phyloP scores from a whole-genome alignment of 2,797 vertebrate species.

The Pseudochirops cupreus region DNA sequence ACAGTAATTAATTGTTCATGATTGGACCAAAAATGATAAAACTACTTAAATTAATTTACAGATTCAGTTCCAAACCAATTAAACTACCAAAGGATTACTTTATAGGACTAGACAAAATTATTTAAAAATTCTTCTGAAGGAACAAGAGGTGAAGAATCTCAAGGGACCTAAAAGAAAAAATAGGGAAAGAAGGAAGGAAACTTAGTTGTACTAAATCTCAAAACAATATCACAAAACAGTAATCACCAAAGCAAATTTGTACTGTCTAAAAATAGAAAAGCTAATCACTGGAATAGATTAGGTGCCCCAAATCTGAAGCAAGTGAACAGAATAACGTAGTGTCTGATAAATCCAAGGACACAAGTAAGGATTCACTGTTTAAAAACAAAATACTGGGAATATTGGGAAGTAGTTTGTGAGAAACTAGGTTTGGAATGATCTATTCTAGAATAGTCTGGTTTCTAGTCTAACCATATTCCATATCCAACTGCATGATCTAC shows the following conservation, averaged over 20 bases:
- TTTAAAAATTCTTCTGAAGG: slow-evolving; percentile 43
- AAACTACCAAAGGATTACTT: slow-evolving; percentile 50
- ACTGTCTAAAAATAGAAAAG: neutral
- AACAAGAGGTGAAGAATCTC: slow-evolving; percentile 19
- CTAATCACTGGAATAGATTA: neutral
- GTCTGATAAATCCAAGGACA: neutral
- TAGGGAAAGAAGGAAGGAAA: neutral
- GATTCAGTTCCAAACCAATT: slow-evolving; percentile 54
- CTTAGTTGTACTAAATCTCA: neutral
- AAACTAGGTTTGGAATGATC: neutral
- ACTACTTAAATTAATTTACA: slow-evolving; percentile 61
- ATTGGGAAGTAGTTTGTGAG: neutral
- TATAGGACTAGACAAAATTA: slow-evolving; percentile 54
- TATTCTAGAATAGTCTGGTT: neutral
- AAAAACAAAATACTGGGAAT: neutral
- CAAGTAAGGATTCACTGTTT: neutral
- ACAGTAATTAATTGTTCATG: neutral
- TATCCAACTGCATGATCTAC: neutral
- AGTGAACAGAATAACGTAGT: neutral
- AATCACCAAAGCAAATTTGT: neutral
- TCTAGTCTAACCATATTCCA: neutral
- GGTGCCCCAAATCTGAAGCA: neutral
- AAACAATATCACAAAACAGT: neutral
- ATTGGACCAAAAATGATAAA: slow-evolving; percentile 21
- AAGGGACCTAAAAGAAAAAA: neutral